Conservation (phyloP, 2,797 vertebrate species). For the Acomys russatus region DNA sequence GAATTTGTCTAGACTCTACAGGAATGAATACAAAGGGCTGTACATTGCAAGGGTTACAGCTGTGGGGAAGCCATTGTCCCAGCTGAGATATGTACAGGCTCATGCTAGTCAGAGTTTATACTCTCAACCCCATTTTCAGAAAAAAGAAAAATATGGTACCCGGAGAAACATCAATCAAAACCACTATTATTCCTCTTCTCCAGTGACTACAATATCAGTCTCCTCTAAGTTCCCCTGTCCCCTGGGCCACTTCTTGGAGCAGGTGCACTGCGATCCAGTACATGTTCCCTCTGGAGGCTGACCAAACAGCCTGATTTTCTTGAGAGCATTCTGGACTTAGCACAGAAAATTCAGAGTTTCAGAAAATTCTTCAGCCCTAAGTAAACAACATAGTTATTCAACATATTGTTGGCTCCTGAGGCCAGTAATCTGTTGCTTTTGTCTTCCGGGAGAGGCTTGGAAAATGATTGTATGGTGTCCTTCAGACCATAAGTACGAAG, state of each 20-base stretch:
- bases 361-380: not conserved
- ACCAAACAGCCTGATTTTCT: not conserved
- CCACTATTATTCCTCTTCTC: not conserved
- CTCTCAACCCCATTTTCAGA: not conserved
- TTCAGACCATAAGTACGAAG: not conserved
- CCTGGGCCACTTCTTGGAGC: not conserved
- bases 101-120: not conserved
- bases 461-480: not conserved
- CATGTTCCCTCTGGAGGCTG: not conserved
- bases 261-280: not conserved
- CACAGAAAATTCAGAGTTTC: not conserved
- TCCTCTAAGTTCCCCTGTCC: not conserved
- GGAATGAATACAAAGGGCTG: not conserved
- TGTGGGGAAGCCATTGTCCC: not conserved
- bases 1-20: not conserved
- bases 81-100: not conserved
- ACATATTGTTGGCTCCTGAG: not conserved
- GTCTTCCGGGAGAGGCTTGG: not conserved
- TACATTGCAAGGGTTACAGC: too few species aligned
- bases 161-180: not conserved
- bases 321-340: not conserved
- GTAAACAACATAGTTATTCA: not conserved
- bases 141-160: not conserved
- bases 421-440: not conserved
- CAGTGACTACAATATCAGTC: not conserved